These are phyloP conservation scores for Ectropis crepuscularia DNA, from an alignment of 2,888 invertebrate genomes.

Conservation along the genomic window DNA sequence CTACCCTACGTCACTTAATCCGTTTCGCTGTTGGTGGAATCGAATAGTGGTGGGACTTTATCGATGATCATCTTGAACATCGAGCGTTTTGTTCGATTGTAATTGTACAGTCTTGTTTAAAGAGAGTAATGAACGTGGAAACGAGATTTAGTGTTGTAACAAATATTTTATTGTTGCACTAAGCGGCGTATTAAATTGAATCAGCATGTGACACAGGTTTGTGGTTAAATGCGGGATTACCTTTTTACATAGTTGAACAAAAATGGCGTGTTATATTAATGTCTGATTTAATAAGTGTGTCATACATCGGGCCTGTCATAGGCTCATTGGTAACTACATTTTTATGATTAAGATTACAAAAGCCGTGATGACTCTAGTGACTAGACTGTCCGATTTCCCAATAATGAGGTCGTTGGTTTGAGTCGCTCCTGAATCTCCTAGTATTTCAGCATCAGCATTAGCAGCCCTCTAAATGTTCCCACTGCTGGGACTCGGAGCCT, in stretches of 20 bases:
- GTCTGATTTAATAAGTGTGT: too few species aligned
- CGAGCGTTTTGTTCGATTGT: constrained; percentile 50
- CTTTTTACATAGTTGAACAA: neutral
- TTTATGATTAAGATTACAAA: too few species aligned
- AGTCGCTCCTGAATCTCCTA: too few species aligned
- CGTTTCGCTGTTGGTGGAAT: neutral
- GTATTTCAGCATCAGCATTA: too few species aligned
- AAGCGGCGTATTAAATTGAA: constrained; percentile 47
- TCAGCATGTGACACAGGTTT: constrained; percentile 7
- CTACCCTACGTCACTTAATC: neutral
- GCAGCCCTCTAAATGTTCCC: too few species aligned
- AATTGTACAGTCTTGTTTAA: constrained; percentile 38
- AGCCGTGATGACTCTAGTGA: too few species aligned
- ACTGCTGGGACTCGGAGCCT: too few species aligned
- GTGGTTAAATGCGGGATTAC: neutral
- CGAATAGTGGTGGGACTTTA: constrained; percentile 37
- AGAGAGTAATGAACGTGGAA: constrained; percentile 47
- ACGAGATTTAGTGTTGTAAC: constrained; percentile 46
- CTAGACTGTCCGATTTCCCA: too few species aligned
- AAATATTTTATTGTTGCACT: constrained; percentile 58
- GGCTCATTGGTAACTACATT: too few species aligned
- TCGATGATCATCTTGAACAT: constrained; percentile 50
- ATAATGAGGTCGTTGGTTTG: too few species aligned
- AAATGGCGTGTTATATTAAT: too few species aligned
- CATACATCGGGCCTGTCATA: too few species aligned